A percentile compares a stretch with the other conserved stretches of the same genome.
Evolutionary conservation across 2,113 vertebrate genomes (phyloP).

Genomic region (Bostrychus sinensis): DNA sequence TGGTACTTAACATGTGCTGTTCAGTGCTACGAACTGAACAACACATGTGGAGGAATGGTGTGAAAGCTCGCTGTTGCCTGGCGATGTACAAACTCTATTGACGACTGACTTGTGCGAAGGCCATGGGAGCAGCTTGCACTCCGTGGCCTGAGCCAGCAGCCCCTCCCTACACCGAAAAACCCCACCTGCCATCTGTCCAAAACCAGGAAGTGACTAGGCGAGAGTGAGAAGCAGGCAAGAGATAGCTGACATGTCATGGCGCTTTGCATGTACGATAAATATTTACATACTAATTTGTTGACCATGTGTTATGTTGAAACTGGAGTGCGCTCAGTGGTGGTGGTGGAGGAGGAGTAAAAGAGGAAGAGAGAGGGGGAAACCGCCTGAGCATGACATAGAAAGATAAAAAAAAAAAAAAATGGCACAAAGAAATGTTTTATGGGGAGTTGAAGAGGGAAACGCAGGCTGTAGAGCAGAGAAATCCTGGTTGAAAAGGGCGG

Average conservation of each 20-base stretch:
- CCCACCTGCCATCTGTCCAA: slow-evolving; percentile 72
- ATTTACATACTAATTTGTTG: slow-evolving; percentile 68
- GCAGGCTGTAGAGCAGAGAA: slow-evolving; percentile 46
- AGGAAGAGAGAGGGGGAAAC: slow-evolving; percentile 3
- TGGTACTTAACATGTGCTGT: background rate
- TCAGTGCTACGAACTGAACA: background rate
- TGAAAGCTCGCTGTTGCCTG: slow-evolving; percentile 46
- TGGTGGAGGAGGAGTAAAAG: background rate
- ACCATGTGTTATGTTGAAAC: slow-evolving; percentile 42
- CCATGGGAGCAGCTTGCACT: slow-evolving; percentile 67
- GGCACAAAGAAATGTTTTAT: slow-evolving; percentile 33
- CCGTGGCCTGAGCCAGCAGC: slow-evolving; percentile 50
- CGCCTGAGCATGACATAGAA: slow-evolving; percentile 22
- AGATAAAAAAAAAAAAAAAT: slow-evolving; percentile 34
- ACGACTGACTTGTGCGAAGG: slow-evolving; percentile 49
- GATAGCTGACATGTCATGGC: slow-evolving; percentile 42
- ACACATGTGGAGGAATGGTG: slow-evolving; percentile 12
- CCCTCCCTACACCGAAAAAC: slow-evolving; percentile 40
- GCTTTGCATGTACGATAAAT: slow-evolving; percentile 65
- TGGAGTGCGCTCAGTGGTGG: background rate
- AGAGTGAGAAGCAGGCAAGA: slow-evolving; percentile 16
- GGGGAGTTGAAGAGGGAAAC: slow-evolving; percentile 18
- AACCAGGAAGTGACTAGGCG: slow-evolving; percentile 59
- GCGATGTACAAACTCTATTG: slow-evolving; percentile 48
- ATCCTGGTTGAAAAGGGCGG: slow-evolving; percentile 44